Evolutionary conservation across 2,797 vertebrate genomes (phyloP), one percentile per base, ranked within the genome.

Genomic region (Eleutherodactylus coqui): DNA sequence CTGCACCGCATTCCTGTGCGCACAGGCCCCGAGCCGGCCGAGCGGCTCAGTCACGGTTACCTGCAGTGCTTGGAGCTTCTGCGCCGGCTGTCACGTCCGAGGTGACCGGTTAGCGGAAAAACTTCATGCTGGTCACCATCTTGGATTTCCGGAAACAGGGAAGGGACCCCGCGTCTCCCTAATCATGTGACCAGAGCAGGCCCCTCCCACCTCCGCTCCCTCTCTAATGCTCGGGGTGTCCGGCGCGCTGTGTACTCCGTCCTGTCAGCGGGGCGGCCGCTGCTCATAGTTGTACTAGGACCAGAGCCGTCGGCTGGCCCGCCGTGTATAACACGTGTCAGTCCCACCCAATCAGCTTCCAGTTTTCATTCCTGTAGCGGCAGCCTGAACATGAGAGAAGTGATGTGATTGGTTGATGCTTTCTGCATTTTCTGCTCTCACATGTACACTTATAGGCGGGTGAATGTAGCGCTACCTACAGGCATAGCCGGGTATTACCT

Each of bases 81-180:
- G 21, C 29, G 29, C 34, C 19, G 67, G 82, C 85, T 86, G 86
- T 49, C 75, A 62, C 81, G 47, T 43, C 29, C 2, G 78, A 83
- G 62, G 83, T 87, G 8, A 55, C 80, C 73, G 73, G 47, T 87
- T 72, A 87, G 16, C 64, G 83, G 36, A 51, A 49, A 83, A 87
- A 87, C 86, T 87, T 87, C 86, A 60, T 58, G 70, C 67, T 43
- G 21, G 81, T 75, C 86, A 79, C 86, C 85, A 87, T 87, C 86
- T 84, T 84, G 81, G 86, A 79, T 83, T 87, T 87, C 86, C 81
- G 75, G 81, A 83, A 79, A 60, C 62, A 79, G 81, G 81, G 81
- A 79, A 72, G 43, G 53, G 64, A 83, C 64, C 84, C 53, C 73
- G 62, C 82, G 73, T 87, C 81, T 83, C 76, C 75, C 75, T 75